Conservation (phyloP, 2,113 vertebrate genomes). For the Craseonycteris thonglongyai region DNA sequence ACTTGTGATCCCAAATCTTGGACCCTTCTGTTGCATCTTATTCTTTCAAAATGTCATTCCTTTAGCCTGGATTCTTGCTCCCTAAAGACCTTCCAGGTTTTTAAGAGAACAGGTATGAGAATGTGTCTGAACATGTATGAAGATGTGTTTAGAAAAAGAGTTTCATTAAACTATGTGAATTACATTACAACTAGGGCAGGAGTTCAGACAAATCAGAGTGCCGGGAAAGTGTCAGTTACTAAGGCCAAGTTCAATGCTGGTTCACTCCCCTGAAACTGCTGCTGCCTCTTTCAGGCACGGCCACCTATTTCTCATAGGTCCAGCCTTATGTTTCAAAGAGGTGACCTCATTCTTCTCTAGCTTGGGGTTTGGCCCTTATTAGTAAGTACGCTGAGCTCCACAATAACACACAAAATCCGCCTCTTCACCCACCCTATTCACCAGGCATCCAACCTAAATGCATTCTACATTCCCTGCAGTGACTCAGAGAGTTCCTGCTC, state of each 20-base stretch:
- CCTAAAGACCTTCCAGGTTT: not conserved
- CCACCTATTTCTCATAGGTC: not conserved
- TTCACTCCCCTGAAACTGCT: not conserved
- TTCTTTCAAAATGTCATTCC: not conserved
- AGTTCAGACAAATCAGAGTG: not conserved
- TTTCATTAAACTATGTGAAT: not conserved
- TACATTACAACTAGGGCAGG: not conserved
- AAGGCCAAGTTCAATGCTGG: not conserved
- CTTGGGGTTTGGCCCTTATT: constrained; percentile 45
- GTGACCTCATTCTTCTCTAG: constrained; percentile 34
- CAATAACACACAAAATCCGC: not conserved
- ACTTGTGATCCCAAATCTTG: not conserved
- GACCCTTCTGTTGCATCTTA: not conserved
- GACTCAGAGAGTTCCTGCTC: constrained; percentile 65
- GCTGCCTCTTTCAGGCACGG: not conserved
- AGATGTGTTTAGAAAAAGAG: not conserved
- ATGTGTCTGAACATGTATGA: not conserved
- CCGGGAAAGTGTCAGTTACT: not conserved
- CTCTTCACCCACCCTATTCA: not conserved
- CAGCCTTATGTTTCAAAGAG: constrained; percentile 13
- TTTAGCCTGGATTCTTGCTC: not conserved
- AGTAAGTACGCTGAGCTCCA: constrained; percentile 28
- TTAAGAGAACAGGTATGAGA: not conserved
- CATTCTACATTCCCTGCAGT: constrained; percentile 20
- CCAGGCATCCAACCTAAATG: constrained; percentile 1